Percentiles rank a stretch among this genome's conserved stretches.
Conservation (phyloP, 2,113 vertebrate species). For the Ochotona curzoniae region DNA sequence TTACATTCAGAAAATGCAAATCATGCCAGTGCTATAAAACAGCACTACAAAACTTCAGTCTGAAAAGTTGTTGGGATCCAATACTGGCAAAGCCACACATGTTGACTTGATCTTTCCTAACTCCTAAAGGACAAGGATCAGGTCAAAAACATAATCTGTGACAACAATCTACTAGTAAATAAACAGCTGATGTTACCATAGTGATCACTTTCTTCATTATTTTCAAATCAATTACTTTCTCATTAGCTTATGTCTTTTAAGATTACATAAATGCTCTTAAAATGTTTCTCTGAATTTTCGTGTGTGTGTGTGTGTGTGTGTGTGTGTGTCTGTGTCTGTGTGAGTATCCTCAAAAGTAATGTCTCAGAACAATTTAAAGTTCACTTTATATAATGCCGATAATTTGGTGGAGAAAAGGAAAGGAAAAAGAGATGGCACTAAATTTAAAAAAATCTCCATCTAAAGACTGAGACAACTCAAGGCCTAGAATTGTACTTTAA, state of each 20-base stretch:
- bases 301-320: background rate
- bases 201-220: background rate
- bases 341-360: background rate
- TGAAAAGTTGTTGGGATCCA: slow-evolving; percentile 61
- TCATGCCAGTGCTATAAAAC: slow-evolving; percentile 22
- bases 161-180: background rate
- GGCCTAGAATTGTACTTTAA: slow-evolving; percentile 21
- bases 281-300: background rate
- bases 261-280: background rate
- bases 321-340: background rate
- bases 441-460: background rate
- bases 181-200: background rate
- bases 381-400: background rate
- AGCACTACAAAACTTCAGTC: slow-evolving; percentile 26
- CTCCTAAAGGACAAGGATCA: slow-evolving; percentile 26
- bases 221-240: slow-evolving; percentile 1
- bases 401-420: background rate
- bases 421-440: background rate
- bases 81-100: background rate
- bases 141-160: slow-evolving; percentile 11
- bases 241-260: background rate
- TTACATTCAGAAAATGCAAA: slow-evolving; percentile 44
- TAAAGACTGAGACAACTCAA: slow-evolving; percentile 31
- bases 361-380: slow-evolving; percentile 1
- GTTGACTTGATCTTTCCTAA: slow-evolving; percentile 18